Evolutionary conservation across 1,140 invertebrate genomes (phyloP), one percentile per base, ranked within the genome.

Genomic region (Conus betulinus): DNA sequence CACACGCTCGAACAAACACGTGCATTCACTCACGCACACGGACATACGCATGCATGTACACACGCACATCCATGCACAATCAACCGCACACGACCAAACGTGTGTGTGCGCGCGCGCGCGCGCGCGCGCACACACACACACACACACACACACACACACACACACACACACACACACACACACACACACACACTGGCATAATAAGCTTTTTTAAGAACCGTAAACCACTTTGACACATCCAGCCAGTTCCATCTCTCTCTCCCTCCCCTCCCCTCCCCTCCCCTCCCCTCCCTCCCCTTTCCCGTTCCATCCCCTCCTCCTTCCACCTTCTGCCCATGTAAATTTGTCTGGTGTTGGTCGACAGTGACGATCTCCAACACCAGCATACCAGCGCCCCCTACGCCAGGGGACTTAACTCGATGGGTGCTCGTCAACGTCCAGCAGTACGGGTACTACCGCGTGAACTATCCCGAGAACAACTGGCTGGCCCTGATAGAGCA

Each of bases 391-490:
- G 52, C 23, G 6, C 81, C 78, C 25, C 27, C 27, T 79, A 6
- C 81, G 17, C 25, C 51, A 23, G 51, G 23, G 13, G 52, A 39
- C 76, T 5, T 13, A 8, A 78, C n/a, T 23, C 13, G 7, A 83
- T 93, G 92, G 91, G 87, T 92, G 60, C 15, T 93, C 5, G 89
- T 90, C 55, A 96, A 95, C 88, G 92, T 96, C 52, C 93, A 95
- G 84, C 97, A 98, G 94, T 97, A 97, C 51, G 98, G 98, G 5
- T 98, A 98, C 93, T 98, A 98, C 94, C 96, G 98, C 52, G 97
- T 98, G 0, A 97, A 97, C 87, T 98, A 98, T 94, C 97, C n/a
- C 98, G 71, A 97, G 3, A 96, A 96, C 2, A 94, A 93, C 88
- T 94, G 94, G 94, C 53, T 89, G 52, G 85, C 87, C 3, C 83